Base-by-base conservation (phyloP, 2,888 invertebrate species). In the Cyrtodaria siliqua region DNA sequence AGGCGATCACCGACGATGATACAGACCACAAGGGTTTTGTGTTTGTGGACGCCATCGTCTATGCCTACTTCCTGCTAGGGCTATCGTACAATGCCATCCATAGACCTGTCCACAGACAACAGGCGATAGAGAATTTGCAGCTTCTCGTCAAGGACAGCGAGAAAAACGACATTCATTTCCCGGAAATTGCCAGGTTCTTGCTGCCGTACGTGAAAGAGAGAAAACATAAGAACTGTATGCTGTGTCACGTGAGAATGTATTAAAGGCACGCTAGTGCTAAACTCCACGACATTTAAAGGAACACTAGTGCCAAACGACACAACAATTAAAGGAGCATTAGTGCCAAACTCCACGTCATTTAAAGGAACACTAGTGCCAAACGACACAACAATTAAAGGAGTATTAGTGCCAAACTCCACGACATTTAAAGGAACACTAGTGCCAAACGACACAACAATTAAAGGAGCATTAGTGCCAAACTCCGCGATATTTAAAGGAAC, bases 1-100 rank as follows among this genome's bases (percentile, higher is more conserved):
- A 80, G 52, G 20, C 76, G 8, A 40, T 73, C 4, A 80, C 80
- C 12, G 80, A 80, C 29, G 76, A 76, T 33, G 80, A 80, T 38
- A 73, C 80, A 1, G 80, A 80, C 24, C 60, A 80, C 49, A 76
- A 73, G 38, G 80, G 80, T 2, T 80, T 80, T 47, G 76, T 80
- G 29, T 80, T 80, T 66, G 70, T 76, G 1, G 80, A 80, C 33
- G 69, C 66, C 47, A 57, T 76, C 23, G 80, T 80, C 12, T 80
- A 80, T 49, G 76, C 73, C 0, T 80, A 80, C 33, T 80, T 76
- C 29, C 73, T 80, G 52, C 44, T 80, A 27, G 68, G 64, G 9
- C 53, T 80, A 24, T 61, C 70, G 12, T 80, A 80, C 59, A 80
- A 52, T 40, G 66, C 27, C 42, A 62, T 80, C 3, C 80, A 80